Conservation (phyloP, 2,797 vertebrate genomes). For the Cyclura pinguis region DNA sequence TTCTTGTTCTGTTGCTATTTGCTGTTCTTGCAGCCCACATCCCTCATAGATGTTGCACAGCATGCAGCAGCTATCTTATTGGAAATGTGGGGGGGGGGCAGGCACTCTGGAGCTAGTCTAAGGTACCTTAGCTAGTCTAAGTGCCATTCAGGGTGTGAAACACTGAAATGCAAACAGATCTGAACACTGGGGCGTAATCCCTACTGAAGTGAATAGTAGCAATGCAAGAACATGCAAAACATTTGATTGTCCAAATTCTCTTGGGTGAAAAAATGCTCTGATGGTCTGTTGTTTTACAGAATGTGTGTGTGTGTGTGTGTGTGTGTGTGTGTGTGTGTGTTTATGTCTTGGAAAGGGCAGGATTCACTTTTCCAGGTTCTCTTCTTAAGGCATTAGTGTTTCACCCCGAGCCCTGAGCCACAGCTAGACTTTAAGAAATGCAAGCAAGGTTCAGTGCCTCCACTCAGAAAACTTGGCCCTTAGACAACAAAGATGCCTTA, state of each 20-base stretch:
- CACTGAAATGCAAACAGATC: not conserved
- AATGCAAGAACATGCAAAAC: not conserved
- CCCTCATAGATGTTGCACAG: no score
- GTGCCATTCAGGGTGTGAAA: not conserved
- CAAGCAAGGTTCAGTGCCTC: not conserved
- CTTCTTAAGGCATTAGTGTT: not conserved
- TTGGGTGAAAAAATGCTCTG: not conserved
- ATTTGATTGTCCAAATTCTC: not conserved
- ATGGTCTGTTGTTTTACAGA: not conserved
- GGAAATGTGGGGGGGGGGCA: not conserved
- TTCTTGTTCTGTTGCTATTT: no score
- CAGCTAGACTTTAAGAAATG: not conserved
- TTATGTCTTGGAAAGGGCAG: not conserved
- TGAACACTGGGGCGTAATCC: not conserved
- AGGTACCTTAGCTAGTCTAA: not conserved
- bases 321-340: not conserved
- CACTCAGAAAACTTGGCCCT: not conserved
- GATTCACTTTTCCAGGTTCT: not conserved
- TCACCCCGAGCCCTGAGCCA: not conserved
- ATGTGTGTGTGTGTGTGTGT: not conserved
- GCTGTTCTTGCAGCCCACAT: not conserved
- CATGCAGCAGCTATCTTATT: not conserved
- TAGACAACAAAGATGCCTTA: not conserved
- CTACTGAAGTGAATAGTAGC: no score
- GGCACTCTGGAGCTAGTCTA: no score